Percentiles rank a stretch among this genome's conserved stretches.
phyloP scores from a whole-genome alignment of 2,113 vertebrate species.

The Cettia cetti region DNA sequence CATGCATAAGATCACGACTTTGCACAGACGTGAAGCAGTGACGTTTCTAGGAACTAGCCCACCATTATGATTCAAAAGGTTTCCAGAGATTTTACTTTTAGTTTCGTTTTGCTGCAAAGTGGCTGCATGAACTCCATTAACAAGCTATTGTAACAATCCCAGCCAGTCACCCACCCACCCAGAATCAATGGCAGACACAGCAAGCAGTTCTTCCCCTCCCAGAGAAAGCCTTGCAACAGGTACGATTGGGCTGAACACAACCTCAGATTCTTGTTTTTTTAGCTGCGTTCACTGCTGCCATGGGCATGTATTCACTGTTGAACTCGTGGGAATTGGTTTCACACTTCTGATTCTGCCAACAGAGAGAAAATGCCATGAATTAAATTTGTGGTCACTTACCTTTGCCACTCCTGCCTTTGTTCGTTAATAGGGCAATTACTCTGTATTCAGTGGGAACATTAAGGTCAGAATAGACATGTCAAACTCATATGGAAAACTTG shows the following conservation, averaged over 20 bases:
- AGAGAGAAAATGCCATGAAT: slow-evolving; percentile 29
- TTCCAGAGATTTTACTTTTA: background rate
- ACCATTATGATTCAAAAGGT: background rate
- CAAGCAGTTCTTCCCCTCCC: background rate
- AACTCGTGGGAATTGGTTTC: slow-evolving; percentile 59
- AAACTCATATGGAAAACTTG: background rate
- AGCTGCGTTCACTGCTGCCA: slow-evolving; percentile 75
- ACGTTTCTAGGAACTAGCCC: background rate
- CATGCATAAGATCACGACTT: background rate
- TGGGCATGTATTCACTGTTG: slow-evolving; percentile 81
- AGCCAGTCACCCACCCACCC: background rate
- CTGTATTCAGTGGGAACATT: background rate
- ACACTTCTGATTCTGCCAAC: slow-evolving; percentile 48
- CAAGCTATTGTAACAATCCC: background rate
- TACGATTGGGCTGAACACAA: background rate
- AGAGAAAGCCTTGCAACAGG: background rate
- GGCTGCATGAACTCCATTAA: background rate
- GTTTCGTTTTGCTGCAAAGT: background rate
- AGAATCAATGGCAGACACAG: background rate
- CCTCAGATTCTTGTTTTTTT: slow-evolving; percentile 64
- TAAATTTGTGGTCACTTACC: background rate
- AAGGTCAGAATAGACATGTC: background rate
- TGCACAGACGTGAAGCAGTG: background rate
- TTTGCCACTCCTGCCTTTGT: background rate
- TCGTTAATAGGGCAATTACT: background rate